Base-by-base conservation (phyloP, 1,140 invertebrate species). In the Lepidurus arcticus region DNA sequence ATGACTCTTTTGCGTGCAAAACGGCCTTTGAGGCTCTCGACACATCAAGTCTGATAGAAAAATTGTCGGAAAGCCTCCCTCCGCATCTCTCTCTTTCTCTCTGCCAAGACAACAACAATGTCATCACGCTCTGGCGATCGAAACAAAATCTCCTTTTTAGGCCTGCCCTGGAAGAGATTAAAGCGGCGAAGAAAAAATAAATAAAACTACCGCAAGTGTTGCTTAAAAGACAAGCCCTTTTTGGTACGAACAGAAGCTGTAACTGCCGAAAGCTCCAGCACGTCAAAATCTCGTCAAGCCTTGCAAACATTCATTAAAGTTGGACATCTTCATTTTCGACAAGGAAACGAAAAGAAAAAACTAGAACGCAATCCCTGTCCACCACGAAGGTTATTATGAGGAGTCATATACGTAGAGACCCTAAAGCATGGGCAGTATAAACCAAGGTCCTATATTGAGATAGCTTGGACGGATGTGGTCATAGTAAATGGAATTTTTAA, bases 401-500 rank as follows among this genome's bases (percentile, higher is more conserved):
- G 53, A 13, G 53, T n/a, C 53, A 65, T 9, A 21, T n/a, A 65
- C 16, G 21, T 21, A 65, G 53, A 65, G 53, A 13, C 53, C 21
- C 13, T 21, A 21, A 21, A 21, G 53, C 53, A 1, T 65, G 21
- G 53, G 13, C 53, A 65, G 6, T 65, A 21, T 21, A 65, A 21
- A 13, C 21, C 53, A 65, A 16, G 9, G 16, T 7, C 16, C 16
- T 13, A 65, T 13, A 65, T 65, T 65, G 53, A 65, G 21, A 65
- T 65, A 65, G 16, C 53, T 65, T 65, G 53, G 53, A 65, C 53
- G 53, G 53, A 65, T 65, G 53, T 65, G 53, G 53, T 65, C 53
- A 65, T 65, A 65, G 53, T 21, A 65, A 65, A 65, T 65, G 53
- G 53, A 65, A 65, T 65, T 65, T 65, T 65, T 65, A 65, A 65